Percentiles rank a stretch among this genome's conserved stretches.
These are phyloP conservation scores for Enteromius treurensis DNA, from an alignment of 2,797 vertebrate species.

Conservation along the genomic window DNA sequence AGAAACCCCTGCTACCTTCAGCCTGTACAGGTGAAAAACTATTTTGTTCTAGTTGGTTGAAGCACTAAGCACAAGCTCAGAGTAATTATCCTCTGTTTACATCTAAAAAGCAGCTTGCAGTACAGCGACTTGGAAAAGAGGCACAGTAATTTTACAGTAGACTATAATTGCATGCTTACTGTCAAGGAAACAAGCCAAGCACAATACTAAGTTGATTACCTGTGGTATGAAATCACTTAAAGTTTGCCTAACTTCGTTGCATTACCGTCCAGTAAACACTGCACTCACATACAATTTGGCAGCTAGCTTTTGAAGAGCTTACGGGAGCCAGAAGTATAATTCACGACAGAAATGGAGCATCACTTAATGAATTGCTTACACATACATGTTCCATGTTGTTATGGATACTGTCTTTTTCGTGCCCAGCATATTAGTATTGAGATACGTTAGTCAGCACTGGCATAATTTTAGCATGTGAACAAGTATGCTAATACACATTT, in stretches of 20 bases:
- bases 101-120: conserved; percentile 63
- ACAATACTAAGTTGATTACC: conserved; percentile 32
- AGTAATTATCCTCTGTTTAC: conserved; percentile 67
- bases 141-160: conserved; percentile 23
- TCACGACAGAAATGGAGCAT: neutral
- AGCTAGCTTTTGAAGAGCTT: neutral
- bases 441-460: neutral
- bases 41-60: conserved; percentile 53
- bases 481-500: conserved; percentile 36
- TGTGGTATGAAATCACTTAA: conserved; percentile 37
- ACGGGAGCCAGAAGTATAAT: conserved; percentile 2
- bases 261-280: neutral
- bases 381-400: conserved; percentile 1
- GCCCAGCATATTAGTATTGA: neutral
- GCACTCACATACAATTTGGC: conserved; percentile 2
- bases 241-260: neutral
- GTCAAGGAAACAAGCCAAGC: conserved; percentile 40
- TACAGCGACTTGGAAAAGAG: conserved; percentile 22
- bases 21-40: conserved; percentile 34
- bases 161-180: conserved; percentile 42
- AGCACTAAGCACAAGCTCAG: conserved; percentile 65
- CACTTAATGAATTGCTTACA: conserved; percentile 3
- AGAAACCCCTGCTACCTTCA: conserved; percentile 15
- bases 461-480: conserved; percentile 3
- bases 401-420: neutral